phyloP scores from a whole-genome alignment of 2,888 invertebrate genomes.

The Ornithoptera priamus region DNA sequence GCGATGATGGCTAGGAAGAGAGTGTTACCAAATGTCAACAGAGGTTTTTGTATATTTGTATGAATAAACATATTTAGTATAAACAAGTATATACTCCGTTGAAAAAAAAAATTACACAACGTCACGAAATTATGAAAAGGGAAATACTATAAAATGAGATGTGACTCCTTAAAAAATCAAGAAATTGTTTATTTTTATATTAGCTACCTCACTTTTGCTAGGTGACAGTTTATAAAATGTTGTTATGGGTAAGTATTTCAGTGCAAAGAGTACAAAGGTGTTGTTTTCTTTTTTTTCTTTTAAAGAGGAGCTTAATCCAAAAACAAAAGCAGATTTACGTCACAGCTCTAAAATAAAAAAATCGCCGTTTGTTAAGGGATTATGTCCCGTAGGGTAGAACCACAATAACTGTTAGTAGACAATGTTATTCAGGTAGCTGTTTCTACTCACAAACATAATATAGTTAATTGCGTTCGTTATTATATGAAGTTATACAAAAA shows the following conservation, averaged over 20 bases:
- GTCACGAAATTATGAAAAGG: too few species aligned
- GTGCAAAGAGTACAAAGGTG: slow-evolving; percentile 18
- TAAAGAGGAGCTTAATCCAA: slow-evolving; percentile 46
- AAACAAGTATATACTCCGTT: too few species aligned
- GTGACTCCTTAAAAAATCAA: background rate
- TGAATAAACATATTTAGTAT: too few species aligned
- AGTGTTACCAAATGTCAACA: too few species aligned
- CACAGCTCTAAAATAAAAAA: slow-evolving; percentile 64
- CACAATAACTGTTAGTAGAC: slow-evolving; percentile 63
- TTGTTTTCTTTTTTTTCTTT: slow-evolving; percentile 27
- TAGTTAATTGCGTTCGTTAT: slow-evolving; percentile 35
- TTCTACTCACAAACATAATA: slow-evolving; percentile 48
- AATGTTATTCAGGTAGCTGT: slow-evolving; percentile 70
- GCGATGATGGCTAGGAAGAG: too few species aligned
- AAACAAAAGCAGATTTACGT: slow-evolving; percentile 63
- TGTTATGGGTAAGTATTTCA: slow-evolving; percentile 15
- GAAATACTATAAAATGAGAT: too few species aligned
- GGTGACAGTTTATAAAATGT: slow-evolving; percentile 6
- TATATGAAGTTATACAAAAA: slow-evolving; percentile 32
- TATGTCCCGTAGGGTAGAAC: slow-evolving; percentile 56
- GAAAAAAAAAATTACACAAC: too few species aligned
- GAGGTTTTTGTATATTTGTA: too few species aligned
- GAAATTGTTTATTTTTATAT: background rate
- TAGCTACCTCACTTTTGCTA: slow-evolving; percentile 13
- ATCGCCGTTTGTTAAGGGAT: slow-evolving; percentile 67